Evolutionary conservation across 1,140 invertebrate species (phyloP).

Genomic region (Drosophila trapezifrons): DNA sequence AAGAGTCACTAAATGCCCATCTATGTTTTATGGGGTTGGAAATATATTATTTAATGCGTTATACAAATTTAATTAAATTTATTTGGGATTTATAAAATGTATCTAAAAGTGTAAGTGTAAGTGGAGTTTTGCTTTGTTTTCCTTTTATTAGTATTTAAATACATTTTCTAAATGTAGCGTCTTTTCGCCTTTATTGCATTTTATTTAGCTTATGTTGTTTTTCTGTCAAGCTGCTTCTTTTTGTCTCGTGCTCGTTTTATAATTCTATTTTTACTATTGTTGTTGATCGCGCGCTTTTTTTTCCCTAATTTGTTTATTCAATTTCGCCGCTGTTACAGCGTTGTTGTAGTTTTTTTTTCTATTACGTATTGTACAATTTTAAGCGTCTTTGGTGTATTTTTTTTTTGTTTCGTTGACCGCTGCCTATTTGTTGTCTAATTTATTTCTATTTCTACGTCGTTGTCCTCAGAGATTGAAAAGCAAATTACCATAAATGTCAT

Average conservation of each 20-base stretch:
- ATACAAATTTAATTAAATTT: too few species aligned
- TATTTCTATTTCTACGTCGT: constrained; percentile 66
- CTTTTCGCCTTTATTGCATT: not conserved
- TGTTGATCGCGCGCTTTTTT: constrained; percentile 44
- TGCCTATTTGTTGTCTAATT: constrained; percentile 64
- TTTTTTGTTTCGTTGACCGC: constrained; percentile 37
- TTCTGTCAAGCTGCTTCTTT: constrained; percentile 15
- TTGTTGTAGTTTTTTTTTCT: constrained; percentile 48
- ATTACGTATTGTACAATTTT: constrained; percentile 72
- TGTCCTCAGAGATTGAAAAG: constrained; percentile 62
- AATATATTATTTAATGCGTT: too few species aligned
- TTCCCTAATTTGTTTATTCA: constrained; percentile 47
- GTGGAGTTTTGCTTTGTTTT: too few species aligned
- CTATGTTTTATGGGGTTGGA: not conserved
- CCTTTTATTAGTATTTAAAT: too few species aligned
- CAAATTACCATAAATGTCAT: constrained; percentile 73
- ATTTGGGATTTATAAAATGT: not conserved
- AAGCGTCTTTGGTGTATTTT: constrained; percentile 29
- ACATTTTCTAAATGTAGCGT: not conserved
- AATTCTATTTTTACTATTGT: constrained; percentile 37
- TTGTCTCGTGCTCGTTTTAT: constrained; percentile 40
- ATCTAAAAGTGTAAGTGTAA: too few species aligned
- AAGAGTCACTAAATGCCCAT: not conserved
- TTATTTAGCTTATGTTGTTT: constrained; percentile 12
- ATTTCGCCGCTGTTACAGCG: constrained; percentile 40